Evolutionary conservation across 2,113 vertebrate genomes (phyloP), one percentile per base, ranked within the genome.

Genomic region (Talpa occidentalis): DNA sequence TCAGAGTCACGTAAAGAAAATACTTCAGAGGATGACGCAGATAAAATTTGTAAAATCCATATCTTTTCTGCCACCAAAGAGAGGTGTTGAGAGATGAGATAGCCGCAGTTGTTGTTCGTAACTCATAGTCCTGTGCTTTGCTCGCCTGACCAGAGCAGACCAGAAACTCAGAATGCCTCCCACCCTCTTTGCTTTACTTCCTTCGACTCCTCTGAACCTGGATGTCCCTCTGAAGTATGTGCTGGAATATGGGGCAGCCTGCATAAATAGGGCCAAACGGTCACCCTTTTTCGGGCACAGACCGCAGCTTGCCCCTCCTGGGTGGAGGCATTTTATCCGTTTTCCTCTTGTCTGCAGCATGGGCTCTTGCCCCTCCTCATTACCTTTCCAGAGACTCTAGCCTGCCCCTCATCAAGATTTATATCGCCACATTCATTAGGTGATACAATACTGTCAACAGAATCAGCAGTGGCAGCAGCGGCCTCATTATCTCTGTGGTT

Each of bases 401-500:
- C 90, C 89, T 96, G 94, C 88, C 95, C 92, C 93, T 97, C 92
- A 74, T 97, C 97, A 96, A 94, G 96, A 96, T 96, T 86, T 97
- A 94, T 92, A 86, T 96, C 44, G 35, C 90, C 52, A 35, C 88
- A 80, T 96, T 97, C 95, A 94, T 97, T 97, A 97, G 93, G 94
- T 96, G 96, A 95, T 90, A 94, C 96, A 86, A 84, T 92, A 94
- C 88, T 97, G 95, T 94, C 97, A 89, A 96, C 97, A 97, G 96
- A 97, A 96, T 95, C 97, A 85, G 96, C 37, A 0, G 94, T 91
- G 88, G 93, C 95, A 90, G 95, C 60, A 12, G 92, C 64, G 17
- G 95, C 97, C 97, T 97, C 97, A 97, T 97, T 97, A 97, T 80
- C 94, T 96, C 94, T 3, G 0, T 22, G 86, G 95, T 97, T 97